Conservation (phyloP, 2,888 invertebrate genomes). For the Arge pagana region DNA sequence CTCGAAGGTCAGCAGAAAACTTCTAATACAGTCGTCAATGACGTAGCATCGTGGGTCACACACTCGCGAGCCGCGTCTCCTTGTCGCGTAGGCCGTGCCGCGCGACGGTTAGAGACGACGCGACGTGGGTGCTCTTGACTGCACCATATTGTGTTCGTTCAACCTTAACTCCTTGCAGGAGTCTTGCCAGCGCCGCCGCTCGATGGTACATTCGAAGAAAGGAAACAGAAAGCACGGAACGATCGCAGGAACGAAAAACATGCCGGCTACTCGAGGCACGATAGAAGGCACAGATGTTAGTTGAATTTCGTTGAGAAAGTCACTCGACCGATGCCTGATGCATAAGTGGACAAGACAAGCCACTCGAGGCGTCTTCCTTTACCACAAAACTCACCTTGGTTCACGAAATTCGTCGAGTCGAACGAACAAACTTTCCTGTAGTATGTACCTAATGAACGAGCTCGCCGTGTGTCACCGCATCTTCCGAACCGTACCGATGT, state of each 20-base stretch:
- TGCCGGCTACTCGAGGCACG: background rate
- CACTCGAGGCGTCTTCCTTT: constrained; percentile 54
- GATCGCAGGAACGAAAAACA: constrained; percentile 4
- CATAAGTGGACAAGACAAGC: constrained; percentile 58
- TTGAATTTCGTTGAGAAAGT: constrained; percentile 55
- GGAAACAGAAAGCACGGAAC: constrained; percentile 15
- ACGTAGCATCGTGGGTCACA: background rate
- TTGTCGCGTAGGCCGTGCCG: background rate
- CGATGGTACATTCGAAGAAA: background rate
- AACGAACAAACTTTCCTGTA: no score
- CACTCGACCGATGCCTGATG: constrained; percentile 54
- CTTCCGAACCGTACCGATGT: no score
- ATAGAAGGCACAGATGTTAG: constrained; percentile 53
- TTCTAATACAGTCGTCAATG: constrained; percentile 23
- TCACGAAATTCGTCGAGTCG: constrained; percentile 14
- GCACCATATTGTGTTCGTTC: constrained; percentile 42
- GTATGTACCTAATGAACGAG: no score
- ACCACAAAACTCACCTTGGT: constrained; percentile 33
- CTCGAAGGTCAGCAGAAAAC: background rate
- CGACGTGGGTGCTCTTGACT: constrained; percentile 15
- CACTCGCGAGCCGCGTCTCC: background rate
- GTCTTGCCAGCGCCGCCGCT: background rate
- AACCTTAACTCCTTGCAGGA: constrained; percentile 42
- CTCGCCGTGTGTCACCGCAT: no score
- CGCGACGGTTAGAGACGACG: background rate